Percentiles rank a stretch among this genome's conserved stretches.
phyloP scores from a whole-genome alignment of 2,888 invertebrate species.

The Acanthoscelides obtectus region DNA sequence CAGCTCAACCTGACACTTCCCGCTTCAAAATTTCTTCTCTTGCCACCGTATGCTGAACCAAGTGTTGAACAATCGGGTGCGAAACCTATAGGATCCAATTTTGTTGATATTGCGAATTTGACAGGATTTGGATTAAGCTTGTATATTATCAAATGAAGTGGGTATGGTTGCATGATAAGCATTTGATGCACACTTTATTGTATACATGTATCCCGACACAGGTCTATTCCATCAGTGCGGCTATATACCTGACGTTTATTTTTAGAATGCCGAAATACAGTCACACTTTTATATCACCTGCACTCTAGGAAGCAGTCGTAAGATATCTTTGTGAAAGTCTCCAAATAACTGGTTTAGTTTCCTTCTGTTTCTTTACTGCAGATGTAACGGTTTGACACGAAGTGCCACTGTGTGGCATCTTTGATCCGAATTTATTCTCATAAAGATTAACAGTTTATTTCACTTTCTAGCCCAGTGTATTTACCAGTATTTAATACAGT shows the following conservation, averaged over 20 bases:
- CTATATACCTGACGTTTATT: neutral
- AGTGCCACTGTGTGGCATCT: neutral
- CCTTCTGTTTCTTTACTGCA: neutral
- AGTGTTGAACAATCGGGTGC: too few species aligned
- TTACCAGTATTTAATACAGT: too few species aligned
- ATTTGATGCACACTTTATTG: too few species aligned
- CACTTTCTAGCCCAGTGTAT: neutral
- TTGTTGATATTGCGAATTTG: too few species aligned
- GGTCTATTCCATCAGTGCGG: neutral
- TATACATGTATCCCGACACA: too few species aligned
- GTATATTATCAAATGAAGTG: too few species aligned
- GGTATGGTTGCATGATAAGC: too few species aligned
- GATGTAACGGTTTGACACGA: neutral
- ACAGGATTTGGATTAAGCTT: too few species aligned
- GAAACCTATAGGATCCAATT: too few species aligned
- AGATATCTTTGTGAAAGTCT: neutral
- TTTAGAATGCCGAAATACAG: neutral
- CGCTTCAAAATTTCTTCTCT: too few species aligned
- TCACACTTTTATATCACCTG: neutral
- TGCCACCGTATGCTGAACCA: too few species aligned
- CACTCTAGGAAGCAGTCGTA: neutral
- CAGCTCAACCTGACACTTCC: too few species aligned
- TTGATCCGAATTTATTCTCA: neutral
- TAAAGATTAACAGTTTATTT: neutral
- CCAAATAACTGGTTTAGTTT: neutral